Conservation (phyloP, 2,888 invertebrate genomes). For the Hymenopus coronatus region DNA sequence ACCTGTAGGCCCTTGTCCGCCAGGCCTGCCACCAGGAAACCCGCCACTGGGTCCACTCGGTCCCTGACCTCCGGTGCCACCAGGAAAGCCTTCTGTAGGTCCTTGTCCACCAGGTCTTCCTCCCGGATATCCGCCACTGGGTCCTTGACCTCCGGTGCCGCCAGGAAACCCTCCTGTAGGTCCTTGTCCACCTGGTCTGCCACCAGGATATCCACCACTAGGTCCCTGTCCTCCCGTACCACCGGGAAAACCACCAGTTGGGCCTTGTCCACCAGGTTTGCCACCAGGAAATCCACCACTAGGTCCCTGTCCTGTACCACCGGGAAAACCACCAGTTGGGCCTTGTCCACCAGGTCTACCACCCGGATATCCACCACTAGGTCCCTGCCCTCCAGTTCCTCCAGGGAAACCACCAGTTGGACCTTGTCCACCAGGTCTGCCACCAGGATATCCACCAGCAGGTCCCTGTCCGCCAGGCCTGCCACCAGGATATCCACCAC, state of each 20-base stretch:
- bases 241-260: constrained; percentile 37
- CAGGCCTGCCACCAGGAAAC: not conserved
- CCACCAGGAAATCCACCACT: constrained; percentile 30
- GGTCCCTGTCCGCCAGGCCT: constrained; percentile 2
- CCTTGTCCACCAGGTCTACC: not conserved
- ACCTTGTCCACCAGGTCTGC: constrained; percentile 28
- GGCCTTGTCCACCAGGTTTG: constrained; percentile 33
- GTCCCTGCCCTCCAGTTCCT: no score
- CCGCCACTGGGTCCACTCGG: not conserved
- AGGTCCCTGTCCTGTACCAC: constrained; percentile 9
- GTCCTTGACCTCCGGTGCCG: constrained; percentile 36
- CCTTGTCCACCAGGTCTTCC: constrained; percentile 29
- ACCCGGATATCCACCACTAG: constrained; percentile 2
- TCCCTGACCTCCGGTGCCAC: not conserved
- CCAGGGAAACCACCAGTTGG: constrained; percentile 21
- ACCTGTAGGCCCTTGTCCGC: constrained; percentile 25
- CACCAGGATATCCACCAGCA: constrained; percentile 32
- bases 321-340: constrained; percentile 12
- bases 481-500: not conserved
- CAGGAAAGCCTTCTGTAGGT: not conserved
- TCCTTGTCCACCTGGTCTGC: constrained; percentile 37
- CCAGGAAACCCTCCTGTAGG: constrained; percentile 33
- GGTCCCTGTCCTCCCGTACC: constrained; percentile 33
- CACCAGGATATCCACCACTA: constrained; percentile 34
- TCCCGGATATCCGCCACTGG: constrained; percentile 35